These are phyloP conservation scores for Cossypha niveicapilla DNA, from an alignment of 2,797 vertebrate species.

Conservation along the genomic window DNA sequence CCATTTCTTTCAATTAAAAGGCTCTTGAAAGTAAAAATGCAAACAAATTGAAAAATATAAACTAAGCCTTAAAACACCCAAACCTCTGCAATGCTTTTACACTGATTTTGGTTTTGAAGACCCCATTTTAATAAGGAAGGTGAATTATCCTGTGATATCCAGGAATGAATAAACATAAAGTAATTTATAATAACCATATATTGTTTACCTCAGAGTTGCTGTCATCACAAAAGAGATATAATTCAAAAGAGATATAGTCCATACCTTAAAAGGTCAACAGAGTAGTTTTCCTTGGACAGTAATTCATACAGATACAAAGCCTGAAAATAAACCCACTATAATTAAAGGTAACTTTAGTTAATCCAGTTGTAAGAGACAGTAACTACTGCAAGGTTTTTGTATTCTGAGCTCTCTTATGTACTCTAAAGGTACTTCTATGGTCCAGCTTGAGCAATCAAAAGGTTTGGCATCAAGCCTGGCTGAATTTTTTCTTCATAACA, in stretches of 20 bases:
- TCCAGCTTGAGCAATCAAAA: not conserved
- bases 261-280: constrained; percentile 75
- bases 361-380: not conserved
- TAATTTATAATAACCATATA: not conserved
- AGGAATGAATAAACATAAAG: not conserved
- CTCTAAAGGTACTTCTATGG: not conserved
- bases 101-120: not conserved
- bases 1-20: not conserved
- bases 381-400: not conserved
- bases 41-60: not conserved
- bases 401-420: not conserved
- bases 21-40: not conserved
- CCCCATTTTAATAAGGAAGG: not conserved
- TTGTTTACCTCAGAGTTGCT: not conserved
- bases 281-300: constrained; percentile 51
- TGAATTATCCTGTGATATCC: not conserved
- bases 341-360: not conserved
- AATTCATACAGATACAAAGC: constrained; percentile 77
- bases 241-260: not conserved
- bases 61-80: not conserved
- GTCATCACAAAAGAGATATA: not conserved
- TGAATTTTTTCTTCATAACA: not conserved
- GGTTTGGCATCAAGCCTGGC: not conserved
- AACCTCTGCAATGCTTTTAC: not conserved
- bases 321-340: constrained; percentile 59